A percentile compares a stretch with the other conserved stretches of the same genome.
Conservation (phyloP, 2,113 vertebrate genomes). For the Elanoides forficatus region DNA sequence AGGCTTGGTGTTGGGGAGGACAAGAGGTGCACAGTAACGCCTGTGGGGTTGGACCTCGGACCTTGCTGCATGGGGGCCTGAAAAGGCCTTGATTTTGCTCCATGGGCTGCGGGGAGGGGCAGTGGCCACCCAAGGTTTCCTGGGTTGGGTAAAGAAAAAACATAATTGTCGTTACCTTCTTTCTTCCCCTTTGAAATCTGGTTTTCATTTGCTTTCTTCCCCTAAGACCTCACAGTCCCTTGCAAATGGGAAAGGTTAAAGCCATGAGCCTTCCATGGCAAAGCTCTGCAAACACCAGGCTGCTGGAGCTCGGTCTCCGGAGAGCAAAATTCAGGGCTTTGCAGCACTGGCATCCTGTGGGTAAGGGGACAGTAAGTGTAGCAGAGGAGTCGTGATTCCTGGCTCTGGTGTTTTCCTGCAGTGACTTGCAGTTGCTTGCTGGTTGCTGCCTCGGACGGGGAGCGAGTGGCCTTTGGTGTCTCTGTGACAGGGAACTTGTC, state of each 20-base stretch:
- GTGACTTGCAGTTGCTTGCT: not conserved
- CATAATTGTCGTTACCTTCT: not conserved
- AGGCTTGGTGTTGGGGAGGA: not conserved
- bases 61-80: accelerated
- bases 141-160: not conserved
- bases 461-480: not conserved
- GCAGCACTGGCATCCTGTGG: not conserved
- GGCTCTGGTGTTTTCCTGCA: not conserved
- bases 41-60: not conserved
- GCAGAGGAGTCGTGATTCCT: not conserved
- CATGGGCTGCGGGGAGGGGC: accelerated
- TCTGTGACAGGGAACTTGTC: not conserved
- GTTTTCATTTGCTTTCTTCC: not conserved
- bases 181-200: not conserved
- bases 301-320: accelerated
- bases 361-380: not conserved
- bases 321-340: not conserved
- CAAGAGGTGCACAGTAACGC: not conserved
- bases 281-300: not conserved
- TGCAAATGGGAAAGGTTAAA: accelerated
- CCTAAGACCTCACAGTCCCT: not conserved
- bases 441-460: not conserved
- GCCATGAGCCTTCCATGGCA: not conserved
- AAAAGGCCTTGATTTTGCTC: not conserved
- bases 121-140: too few species aligned